Evolutionary conservation across 1,140 invertebrate species (phyloP).

Genomic region (Cryptotermes secundus): DNA sequence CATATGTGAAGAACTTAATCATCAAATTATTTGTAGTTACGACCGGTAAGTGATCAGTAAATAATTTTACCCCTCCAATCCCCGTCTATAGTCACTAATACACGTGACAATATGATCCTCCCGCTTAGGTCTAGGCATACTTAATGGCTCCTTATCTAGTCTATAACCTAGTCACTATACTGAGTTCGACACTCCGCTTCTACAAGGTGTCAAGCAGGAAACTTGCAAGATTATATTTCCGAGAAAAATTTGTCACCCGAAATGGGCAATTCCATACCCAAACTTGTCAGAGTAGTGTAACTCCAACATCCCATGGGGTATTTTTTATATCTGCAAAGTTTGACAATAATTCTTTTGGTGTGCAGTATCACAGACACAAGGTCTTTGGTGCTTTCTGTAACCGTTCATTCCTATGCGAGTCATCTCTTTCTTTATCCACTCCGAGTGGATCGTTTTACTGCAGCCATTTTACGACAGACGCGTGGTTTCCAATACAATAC

Average conservation of each 20-base stretch:
- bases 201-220: too few species aligned
- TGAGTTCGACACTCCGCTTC: too few species aligned
- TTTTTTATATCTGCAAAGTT: not conserved
- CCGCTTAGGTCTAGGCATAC: too few species aligned
- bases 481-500: not conserved
- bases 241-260: not conserved
- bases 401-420: slow-evolving; percentile 1
- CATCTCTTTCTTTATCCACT: not conserved
- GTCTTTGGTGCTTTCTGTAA: slow-evolving; percentile 13
- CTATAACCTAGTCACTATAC: too few species aligned
- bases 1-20: too few species aligned
- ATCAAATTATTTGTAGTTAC: too few species aligned
- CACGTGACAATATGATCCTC: too few species aligned
- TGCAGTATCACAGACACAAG: not conserved
- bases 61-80: too few species aligned
- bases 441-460: not conserved
- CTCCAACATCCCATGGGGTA: not conserved
- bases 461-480: not conserved
- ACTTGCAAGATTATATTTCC: too few species aligned
- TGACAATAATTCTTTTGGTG: not conserved
- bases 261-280: not conserved
- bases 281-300: not conserved
- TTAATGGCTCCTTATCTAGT: too few species aligned
- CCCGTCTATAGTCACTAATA: too few species aligned
- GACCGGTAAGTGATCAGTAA: too few species aligned